Conservation (phyloP, 1,140 invertebrate species). For the Anoplophora glabripennis region DNA sequence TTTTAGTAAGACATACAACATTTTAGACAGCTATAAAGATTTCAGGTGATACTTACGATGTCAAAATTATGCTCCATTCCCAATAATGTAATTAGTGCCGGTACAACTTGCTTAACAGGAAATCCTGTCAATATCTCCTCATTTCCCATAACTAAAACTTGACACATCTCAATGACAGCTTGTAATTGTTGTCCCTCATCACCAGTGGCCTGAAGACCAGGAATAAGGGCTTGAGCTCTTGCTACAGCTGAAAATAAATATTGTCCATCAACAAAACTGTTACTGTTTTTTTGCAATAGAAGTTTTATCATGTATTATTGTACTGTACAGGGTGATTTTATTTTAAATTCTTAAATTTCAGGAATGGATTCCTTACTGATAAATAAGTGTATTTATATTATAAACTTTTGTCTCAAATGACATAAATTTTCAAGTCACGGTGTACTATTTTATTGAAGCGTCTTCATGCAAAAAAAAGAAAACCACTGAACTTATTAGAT, state of each 20-base stretch:
- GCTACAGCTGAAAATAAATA: conserved; percentile 63
- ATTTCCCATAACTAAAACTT: conserved; percentile 98
- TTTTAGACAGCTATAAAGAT: background rate
- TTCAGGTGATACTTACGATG: conserved; percentile 72
- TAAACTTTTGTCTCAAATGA: too few relatives aligned
- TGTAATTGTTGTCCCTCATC: conserved; percentile 97
- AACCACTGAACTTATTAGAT: too few relatives aligned
- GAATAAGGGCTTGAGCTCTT: conserved; percentile 91
- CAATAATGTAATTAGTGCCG: conserved; percentile 83
- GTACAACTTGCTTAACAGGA: conserved; percentile 96
- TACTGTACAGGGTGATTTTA: too few relatives aligned
- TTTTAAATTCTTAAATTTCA: too few relatives aligned
- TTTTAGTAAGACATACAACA: conserved; percentile 7
- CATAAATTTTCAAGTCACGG: too few relatives aligned
- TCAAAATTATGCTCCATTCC: conserved; percentile 98
- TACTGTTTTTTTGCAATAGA: too few relatives aligned
- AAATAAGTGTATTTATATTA: too few relatives aligned
- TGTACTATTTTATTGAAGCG: too few relatives aligned
- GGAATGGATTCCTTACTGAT: too few relatives aligned
- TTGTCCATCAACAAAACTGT: background rate
- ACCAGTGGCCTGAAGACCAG: conserved; percentile 87
- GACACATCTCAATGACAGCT: conserved; percentile 98
- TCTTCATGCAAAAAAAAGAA: too few relatives aligned
- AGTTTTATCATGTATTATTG: too few relatives aligned
- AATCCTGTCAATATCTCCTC: conserved; percentile 98